Evolutionary conservation across 2,113 vertebrate species (phyloP).

Genomic region (Antechinus stuartii): DNA sequence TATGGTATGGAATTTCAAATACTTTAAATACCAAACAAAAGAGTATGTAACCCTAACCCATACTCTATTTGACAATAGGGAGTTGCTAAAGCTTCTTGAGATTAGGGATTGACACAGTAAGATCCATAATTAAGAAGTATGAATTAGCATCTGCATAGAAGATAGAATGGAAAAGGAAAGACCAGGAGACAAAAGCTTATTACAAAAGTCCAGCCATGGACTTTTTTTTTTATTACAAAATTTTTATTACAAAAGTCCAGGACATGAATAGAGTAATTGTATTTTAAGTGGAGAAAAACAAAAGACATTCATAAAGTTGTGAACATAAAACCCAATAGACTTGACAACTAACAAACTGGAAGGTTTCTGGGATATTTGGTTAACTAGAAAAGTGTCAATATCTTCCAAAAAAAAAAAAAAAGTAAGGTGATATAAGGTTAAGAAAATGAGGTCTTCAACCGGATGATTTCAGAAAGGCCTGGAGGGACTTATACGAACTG

Average conservation of each 20-base stretch:
- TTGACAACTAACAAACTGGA: background rate
- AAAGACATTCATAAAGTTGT: background rate
- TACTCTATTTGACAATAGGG: background rate
- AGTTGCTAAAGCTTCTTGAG: background rate
- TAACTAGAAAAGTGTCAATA: background rate
- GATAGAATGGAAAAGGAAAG: background rate
- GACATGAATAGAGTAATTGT: background rate
- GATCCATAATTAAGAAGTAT: background rate
- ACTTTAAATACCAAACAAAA: background rate
- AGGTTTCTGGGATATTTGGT: background rate
- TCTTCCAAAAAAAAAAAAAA: background rate
- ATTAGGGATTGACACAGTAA: background rate
- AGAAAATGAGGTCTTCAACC: background rate
- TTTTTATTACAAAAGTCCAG: background rate
- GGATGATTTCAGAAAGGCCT: no score
- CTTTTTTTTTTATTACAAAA: no score
- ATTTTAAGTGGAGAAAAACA: background rate
- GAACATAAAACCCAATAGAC: background rate
- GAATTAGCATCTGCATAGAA: background rate
- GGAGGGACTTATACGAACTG: no score
- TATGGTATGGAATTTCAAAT: background rate
- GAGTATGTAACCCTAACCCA: background rate
- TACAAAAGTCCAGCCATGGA: background rate
- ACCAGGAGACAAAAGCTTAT: background rate
- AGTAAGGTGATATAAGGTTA: background rate